Evolutionary conservation across 2,797 vertebrate genomes (phyloP).

Genomic region (Pitangus sulphuratus): DNA sequence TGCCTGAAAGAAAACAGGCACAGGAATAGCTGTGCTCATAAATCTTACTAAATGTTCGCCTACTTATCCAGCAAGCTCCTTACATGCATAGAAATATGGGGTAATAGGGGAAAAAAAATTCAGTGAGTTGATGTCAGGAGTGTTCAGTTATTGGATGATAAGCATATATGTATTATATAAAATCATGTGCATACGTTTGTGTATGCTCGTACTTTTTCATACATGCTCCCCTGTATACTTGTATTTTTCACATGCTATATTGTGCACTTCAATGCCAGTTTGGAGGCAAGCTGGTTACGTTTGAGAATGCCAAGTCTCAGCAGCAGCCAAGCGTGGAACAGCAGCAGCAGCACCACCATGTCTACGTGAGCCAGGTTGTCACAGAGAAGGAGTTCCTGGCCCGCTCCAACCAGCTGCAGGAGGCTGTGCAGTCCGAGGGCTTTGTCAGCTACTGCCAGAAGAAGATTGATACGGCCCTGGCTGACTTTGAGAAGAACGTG

Average conservation of each 20-base stretch:
- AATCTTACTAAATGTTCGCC: not conserved
- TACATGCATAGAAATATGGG: rapidly evolving
- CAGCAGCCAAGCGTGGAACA: slow-evolving; percentile 79
- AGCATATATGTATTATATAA: rapidly evolving
- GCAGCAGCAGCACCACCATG: slow-evolving; percentile 77
- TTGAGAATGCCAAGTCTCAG: slow-evolving; percentile 81
- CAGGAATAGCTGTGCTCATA: not conserved
- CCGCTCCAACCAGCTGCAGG: slow-evolving; percentile 89
- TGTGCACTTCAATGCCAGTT: slow-evolving; percentile 78
- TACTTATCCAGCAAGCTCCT: not conserved
- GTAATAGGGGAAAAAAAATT: not conserved
- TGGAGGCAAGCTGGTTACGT: slow-evolving; percentile 92
- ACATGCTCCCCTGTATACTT: not conserved
- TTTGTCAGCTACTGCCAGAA: slow-evolving; percentile 90
- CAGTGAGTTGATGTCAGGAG: not conserved
- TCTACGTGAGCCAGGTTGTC: slow-evolving; percentile 93
- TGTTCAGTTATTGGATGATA: not conserved
- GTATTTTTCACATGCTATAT: not conserved
- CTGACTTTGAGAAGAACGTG: slow-evolving; percentile 89
- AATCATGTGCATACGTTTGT: not conserved
- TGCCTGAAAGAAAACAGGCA: not conserved
- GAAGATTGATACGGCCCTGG: slow-evolving; percentile 84
- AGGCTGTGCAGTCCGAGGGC: slow-evolving; percentile 82
- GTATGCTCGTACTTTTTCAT: not conserved
- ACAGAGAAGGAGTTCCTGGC: slow-evolving; percentile 89